phyloP scores from a whole-genome alignment of 2,113 vertebrate genomes.

The Neogale vison region DNA sequence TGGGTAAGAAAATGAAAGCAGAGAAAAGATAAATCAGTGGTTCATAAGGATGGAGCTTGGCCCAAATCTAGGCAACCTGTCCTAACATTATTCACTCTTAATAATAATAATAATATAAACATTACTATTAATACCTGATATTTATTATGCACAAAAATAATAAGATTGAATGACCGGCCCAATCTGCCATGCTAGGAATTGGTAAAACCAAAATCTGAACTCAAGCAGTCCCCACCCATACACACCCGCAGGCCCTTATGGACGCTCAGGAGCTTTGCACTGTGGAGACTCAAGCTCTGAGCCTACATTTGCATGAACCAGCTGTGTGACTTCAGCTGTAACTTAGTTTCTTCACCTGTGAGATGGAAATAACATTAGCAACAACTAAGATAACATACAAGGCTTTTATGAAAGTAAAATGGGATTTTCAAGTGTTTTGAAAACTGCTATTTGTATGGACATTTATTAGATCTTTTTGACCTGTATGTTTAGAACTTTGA shows the following conservation, averaged over 20 bases:
- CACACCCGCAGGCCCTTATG: rapidly evolving
- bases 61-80: background rate
- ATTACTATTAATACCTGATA: background rate
- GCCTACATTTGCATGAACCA: background rate
- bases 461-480: background rate
- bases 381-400: background rate
- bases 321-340: background rate
- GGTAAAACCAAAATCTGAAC: background rate
- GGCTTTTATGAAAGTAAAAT: background rate
- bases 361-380: background rate
- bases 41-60: background rate
- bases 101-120: background rate
- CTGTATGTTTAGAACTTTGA: background rate
- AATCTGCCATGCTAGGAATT: background rate
- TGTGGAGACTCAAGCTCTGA: background rate
- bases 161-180: background rate
- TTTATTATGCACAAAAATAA: background rate
- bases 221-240: rapidly evolving
- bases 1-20: background rate
- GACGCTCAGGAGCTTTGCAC: background rate
- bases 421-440: background rate
- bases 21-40: background rate
- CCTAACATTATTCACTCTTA: background rate
- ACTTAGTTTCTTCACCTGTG: background rate
- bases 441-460: background rate